Percentiles rank a stretch among this genome's conserved stretches.
Evolutionary conservation across 35 echinoderm and acorn worm genomes (phyloP).

Genomic region (Diadema setosum): DNA sequence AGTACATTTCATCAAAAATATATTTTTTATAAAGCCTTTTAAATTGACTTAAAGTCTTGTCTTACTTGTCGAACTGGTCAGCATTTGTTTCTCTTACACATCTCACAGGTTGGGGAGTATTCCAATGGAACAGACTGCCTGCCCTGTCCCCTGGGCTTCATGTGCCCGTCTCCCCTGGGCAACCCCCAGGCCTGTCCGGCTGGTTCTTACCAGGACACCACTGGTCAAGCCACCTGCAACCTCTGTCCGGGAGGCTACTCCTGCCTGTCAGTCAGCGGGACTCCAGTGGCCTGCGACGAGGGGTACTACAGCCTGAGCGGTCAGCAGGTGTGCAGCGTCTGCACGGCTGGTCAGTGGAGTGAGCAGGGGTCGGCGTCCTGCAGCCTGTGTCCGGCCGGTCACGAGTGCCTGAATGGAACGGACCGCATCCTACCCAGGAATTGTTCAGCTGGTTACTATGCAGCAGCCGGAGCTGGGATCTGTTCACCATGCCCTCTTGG

Average conservation of each 20-base stretch:
- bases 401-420: slow-evolving; percentile 66
- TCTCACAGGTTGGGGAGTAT: slow-evolving; percentile 91
- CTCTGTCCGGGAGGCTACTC: slow-evolving; percentile 72
- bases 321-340: slow-evolving; percentile 76
- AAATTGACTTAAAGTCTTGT: too few species aligned
- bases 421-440: slow-evolving; percentile 42
- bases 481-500: slow-evolving; percentile 81
- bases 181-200: slow-evolving; percentile 70
- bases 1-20: too few species aligned
- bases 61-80: too few species aligned
- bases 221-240: slow-evolving; percentile 68
- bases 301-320: slow-evolving; percentile 88
- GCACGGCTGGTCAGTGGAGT: slow-evolving; percentile 71
- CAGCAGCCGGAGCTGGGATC: slow-evolving; percentile 49
- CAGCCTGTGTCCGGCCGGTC: slow-evolving; percentile 73
- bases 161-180: slow-evolving; percentile 88
- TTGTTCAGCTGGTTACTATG: slow-evolving; percentile 74
- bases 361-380: slow-evolving; percentile 39
- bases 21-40: too few species aligned
- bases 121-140: slow-evolving; percentile 95
- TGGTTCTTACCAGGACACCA: slow-evolving; percentile 80
- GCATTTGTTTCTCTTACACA: background rate
- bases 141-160: slow-evolving; percentile 70
- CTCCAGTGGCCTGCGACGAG: slow-evolving; percentile 60
- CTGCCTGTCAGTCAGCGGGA: slow-evolving; percentile 38